Evolutionary conservation across 2,888 invertebrate genomes (phyloP), one percentile per base, ranked within the genome.

Genomic region (Lasioglossum marginatum): DNA sequence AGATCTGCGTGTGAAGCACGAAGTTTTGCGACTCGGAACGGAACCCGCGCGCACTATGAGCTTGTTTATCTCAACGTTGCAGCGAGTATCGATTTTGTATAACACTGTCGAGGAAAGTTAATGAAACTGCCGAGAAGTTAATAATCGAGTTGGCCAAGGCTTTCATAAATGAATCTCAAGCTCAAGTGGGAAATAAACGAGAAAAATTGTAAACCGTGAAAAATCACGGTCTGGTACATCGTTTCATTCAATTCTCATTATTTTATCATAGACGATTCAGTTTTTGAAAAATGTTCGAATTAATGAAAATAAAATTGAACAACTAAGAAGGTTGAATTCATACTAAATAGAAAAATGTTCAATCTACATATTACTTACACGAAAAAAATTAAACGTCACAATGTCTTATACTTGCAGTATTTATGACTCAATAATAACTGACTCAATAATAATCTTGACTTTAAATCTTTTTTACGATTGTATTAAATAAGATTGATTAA

Each of bases 71-170:
- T 68, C 70, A 40, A 60, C 70, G 60, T 45, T 23, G 8, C 4
- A 8, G 16, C 52, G 23, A 45, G 23, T 68, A 45, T 68, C 74
- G 74, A 75, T 70, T 74, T 70, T 60, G n/a, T 57, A 37, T 31
- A n/a, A n/a, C 1, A 37, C 19, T 14, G 70, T 16, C 31, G 45
- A 70, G 57, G 37, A 1, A 57, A 82, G 80, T 82, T 73, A 75
- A 82, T 70, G 82, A 80, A 79, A 80, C 80, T 80, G 70, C 19
- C 16, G 16, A 43, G 43, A 74, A 79, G 52, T 82, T 80, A 37
- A 60, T 74, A 45, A 82, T 60, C 52, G n/a, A 75, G 57, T 79
- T 60, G 12, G 12, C 3, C 4, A n/a, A 60, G 45, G 31, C 40
- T 16, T n/a, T 16, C 14, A 8, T 31, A 5, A 60, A 19, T 27